Evolutionary conservation across 2,113 vertebrate genomes (phyloP), one percentile per base, ranked within the genome.

Genomic region (Carlito syrichta): DNA sequence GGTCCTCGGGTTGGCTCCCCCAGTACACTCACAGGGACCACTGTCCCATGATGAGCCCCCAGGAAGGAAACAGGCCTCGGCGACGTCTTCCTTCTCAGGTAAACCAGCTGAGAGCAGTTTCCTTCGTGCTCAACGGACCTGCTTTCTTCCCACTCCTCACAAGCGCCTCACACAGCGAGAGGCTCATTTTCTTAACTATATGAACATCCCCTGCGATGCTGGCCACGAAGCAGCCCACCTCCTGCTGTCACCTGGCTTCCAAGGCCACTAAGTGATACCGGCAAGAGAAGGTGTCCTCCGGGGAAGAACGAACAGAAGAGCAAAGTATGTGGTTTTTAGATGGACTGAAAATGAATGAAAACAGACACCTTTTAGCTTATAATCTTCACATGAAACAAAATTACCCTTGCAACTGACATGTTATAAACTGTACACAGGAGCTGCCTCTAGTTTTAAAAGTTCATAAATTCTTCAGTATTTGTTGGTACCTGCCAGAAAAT

Each of bases 381-480:
- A 25, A 23, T 6, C 62, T 19, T 66, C 23, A 16, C 14, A 4
- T n/a, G 62, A 81, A 58, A 58, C 12, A 56, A 27, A 38, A 11
- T 6, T 14, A 54, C 27, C 66, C 16, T 32, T 17, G 0, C 17
- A 4, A 30, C 3, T 17, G 38, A 71, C 0, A 0, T 3, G 2
- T 32, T 27, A 10, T 43, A 38, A 86, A 62, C 4, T 27, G 6
- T 8, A 0, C 5, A 4, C 13, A 52, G 32, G 22, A 17, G 8
- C 32, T 16, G 27, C 4, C 27, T 63, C 54, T 30, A 16, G 48
- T 32, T 78, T 35, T 63, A 45, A 52, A 30, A 58, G 43, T 27
- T 30, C 9, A 54, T 43, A n/a, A 63, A 54, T 19, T 14, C 48
- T 20, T 84, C 35, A 30, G 27, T 38, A 16, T 5, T 8, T 22